A percentile compares a stretch with the other conserved stretches of the same genome.
Conservation (phyloP, 2,888 invertebrate species). For the Phyto melanocephala region DNA sequence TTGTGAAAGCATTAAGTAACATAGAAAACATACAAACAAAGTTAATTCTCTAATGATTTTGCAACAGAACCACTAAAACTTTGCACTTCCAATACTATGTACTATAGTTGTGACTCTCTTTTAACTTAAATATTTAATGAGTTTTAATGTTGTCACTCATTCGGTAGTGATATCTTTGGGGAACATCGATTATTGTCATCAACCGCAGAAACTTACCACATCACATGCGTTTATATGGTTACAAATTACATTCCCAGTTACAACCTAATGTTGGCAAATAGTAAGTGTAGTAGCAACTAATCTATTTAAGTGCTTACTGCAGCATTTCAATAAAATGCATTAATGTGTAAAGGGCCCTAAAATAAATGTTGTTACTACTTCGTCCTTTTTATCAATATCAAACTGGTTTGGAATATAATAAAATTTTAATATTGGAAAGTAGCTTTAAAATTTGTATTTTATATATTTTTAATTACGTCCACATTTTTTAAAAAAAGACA, state of each 20-base stretch:
- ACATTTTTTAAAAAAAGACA: too few species aligned
- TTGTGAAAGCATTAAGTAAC: neutral
- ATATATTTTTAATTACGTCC: too few species aligned
- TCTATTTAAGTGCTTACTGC: neutral
- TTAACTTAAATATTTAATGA: slow-evolving; percentile 34
- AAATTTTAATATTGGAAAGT: too few species aligned
- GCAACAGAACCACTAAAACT: slow-evolving; percentile 2
- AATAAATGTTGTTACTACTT: too few species aligned
- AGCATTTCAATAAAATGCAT: too few species aligned
- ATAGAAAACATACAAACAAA: neutral
- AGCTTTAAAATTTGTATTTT: too few species aligned
- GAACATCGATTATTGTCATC: slow-evolving; percentile 41
- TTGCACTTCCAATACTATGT: neutral
- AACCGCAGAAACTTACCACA: slow-evolving; percentile 31
- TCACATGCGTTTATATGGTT: neutral
- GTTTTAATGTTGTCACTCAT: slow-evolving; percentile 39
- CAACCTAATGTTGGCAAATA: neutral
- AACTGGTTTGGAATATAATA: too few species aligned
- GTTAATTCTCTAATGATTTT: slow-evolving; percentile 28
- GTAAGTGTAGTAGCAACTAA: neutral
- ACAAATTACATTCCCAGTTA: neutral
- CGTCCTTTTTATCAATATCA: too few species aligned
- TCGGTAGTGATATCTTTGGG: slow-evolving; percentile 21
- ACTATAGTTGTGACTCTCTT: neutral
- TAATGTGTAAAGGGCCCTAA: neutral